These are phyloP conservation scores for Drosophila longiperda DNA, from an alignment of 2,888 invertebrate species.

Conservation along the genomic window DNA sequence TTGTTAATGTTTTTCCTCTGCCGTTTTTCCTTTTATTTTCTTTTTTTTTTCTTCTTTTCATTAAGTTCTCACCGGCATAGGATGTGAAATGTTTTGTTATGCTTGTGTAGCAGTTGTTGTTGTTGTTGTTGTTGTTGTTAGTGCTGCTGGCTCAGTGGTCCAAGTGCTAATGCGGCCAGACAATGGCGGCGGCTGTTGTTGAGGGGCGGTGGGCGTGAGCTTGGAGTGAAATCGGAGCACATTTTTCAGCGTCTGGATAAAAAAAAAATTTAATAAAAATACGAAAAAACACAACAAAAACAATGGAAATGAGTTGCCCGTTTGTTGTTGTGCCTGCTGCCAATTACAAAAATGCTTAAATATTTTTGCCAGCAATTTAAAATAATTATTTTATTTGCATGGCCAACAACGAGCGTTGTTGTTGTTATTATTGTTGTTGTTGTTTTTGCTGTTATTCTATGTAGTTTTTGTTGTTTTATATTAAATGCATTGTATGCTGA, in stretches of 20 bases:
- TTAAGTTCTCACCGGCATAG: constrained; percentile 61
- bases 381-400: constrained; percentile 68
- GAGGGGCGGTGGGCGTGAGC: constrained; percentile 5
- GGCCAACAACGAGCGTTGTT: constrained; percentile 14
- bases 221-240: constrained; percentile 34
- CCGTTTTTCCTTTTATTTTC: constrained; percentile 1
- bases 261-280: constrained; percentile 61
- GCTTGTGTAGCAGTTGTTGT: constrained; percentile 27
- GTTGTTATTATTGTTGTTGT: constrained; percentile 15
- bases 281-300: constrained; percentile 39
- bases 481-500: constrained; percentile 29
- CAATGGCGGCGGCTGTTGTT: constrained; percentile 52
- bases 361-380: constrained; percentile 71
- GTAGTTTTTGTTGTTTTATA: constrained; percentile 34
- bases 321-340: constrained; percentile 48
- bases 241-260: constrained; percentile 30
- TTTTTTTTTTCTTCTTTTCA: constrained; percentile 54
- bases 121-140: constrained; percentile 27
- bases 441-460: neutral
- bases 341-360: constrained; percentile 72
- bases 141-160: constrained; percentile 55
- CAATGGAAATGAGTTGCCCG: constrained; percentile 8
- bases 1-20: constrained; percentile 46
- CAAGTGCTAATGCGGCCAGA: constrained; percentile 79
- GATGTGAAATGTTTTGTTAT: constrained; percentile 71